Evolutionary conservation across 1,140 invertebrate genomes (phyloP).

Genomic region (Drosophila kepulauana): DNA sequence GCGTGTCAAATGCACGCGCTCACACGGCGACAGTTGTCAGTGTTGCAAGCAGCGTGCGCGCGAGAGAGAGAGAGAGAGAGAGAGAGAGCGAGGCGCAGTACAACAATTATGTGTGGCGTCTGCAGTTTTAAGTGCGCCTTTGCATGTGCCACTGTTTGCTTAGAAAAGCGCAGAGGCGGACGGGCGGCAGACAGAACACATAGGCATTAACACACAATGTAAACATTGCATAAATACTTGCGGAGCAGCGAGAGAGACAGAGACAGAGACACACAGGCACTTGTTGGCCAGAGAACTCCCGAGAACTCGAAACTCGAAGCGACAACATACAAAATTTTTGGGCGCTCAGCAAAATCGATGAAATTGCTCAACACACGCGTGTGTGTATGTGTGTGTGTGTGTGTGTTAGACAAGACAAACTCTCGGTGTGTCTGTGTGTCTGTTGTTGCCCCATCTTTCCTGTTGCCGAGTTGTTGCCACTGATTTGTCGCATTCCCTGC

Average conservation of each 20-base stretch:
- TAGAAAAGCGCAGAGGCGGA: slow-evolving; percentile 10
- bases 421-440: background rate
- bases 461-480: slow-evolving; percentile 40
- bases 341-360: slow-evolving; percentile 63
- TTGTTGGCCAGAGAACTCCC: slow-evolving; percentile 54
- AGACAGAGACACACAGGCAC: slow-evolving; percentile 51
- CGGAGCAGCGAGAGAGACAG: slow-evolving; percentile 38
- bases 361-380: no score
- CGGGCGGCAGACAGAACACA: background rate
- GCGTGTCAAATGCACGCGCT: slow-evolving; percentile 64
- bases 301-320: slow-evolving; percentile 20
- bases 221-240: slow-evolving; percentile 79
- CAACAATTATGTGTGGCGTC: slow-evolving; percentile 81
- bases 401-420: background rate
- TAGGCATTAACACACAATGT: slow-evolving; percentile 76
- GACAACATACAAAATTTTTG: background rate
- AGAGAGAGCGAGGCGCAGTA: slow-evolving; percentile 16
- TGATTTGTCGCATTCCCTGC: slow-evolving; percentile 82
- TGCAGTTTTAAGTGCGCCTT: slow-evolving; percentile 82
- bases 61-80: no score
- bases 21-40: slow-evolving; percentile 70
- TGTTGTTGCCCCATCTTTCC: background rate
- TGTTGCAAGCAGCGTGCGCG: no score
- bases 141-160: slow-evolving; percentile 75
- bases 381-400: slow-evolving; percentile 41